Evolutionary conservation across 2,888 invertebrate species (phyloP).

Genomic region (Stenotaenia linearis): DNA sequence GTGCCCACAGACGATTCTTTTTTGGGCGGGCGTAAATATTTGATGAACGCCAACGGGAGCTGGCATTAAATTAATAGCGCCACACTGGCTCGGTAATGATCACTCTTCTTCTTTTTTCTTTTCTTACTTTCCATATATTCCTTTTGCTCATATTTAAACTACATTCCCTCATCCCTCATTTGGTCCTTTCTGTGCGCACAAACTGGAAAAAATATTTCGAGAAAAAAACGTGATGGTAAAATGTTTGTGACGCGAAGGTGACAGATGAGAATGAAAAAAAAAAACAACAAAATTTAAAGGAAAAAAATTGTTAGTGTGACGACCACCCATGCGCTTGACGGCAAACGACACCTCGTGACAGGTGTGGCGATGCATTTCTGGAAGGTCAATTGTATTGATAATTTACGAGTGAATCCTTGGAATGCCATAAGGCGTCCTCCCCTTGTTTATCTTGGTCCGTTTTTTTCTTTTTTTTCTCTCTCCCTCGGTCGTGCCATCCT

Average conservation of each 20-base stretch:
- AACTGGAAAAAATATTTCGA: not conserved
- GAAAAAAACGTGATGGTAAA: not conserved
- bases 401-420: slow-evolving; percentile 23
- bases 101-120: not conserved
- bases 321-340: not conserved
- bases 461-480: not conserved
- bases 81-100: slow-evolving; percentile 21
- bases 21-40: slow-evolving; percentile 29
- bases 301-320: not conserved
- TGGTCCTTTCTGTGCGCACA: not conserved
- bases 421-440: slow-evolving; percentile 24
- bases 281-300: too few species aligned
- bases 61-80: slow-evolving; percentile 34
- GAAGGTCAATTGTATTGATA: slow-evolving; percentile 26
- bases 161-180: slow-evolving; percentile 8
- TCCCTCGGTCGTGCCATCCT: slow-evolving; percentile 26
- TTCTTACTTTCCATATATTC: slow-evolving; percentile 11
- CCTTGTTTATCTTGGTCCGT: slow-evolving; percentile 23
- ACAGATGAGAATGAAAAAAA: not conserved
- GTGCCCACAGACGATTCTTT: slow-evolving; percentile 28
- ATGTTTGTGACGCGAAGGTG: not conserved
- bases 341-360: slow-evolving; percentile 23
- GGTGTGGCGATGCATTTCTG: slow-evolving; percentile 12
- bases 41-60: slow-evolving; percentile 32
- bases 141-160: slow-evolving; percentile 9